Conservation (phyloP, 2,888 invertebrate genomes). For the Hemistola chrysoprasaria region DNA sequence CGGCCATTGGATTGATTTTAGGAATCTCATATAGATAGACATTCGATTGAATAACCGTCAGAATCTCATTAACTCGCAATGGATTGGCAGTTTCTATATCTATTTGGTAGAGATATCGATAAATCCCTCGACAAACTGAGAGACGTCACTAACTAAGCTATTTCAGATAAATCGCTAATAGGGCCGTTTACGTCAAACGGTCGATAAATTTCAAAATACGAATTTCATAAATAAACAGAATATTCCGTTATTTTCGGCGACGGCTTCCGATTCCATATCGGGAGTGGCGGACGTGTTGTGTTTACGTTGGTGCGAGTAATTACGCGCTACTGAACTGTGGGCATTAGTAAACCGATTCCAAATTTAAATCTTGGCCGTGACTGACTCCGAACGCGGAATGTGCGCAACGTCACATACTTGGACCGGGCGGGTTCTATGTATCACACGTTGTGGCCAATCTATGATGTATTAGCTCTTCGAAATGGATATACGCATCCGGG, state of each 20-base stretch:
- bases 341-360: slow-evolving; percentile 62
- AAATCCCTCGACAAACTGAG: neutral
- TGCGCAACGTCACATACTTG: slow-evolving; percentile 55
- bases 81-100: too few species aligned
- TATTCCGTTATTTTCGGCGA: slow-evolving; percentile 42
- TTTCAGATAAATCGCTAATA: slow-evolving; percentile 6
- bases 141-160: neutral
- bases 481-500: slow-evolving; percentile 31
- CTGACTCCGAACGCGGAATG: slow-evolving; percentile 56
- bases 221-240: slow-evolving; percentile 12
- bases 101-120: too few species aligned
- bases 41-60: too few species aligned
- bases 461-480: slow-evolving; percentile 47
- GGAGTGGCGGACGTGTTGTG: slow-evolving; percentile 39
- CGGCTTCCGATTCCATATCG: slow-evolving; percentile 54
- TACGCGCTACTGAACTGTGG: slow-evolving; percentile 41
- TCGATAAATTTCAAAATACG: slow-evolving; percentile 14
- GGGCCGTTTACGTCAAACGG: slow-evolving; percentile 14
- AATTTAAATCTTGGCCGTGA: slow-evolving; percentile 70
- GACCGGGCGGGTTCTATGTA: slow-evolving; percentile 30
- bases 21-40: too few species aligned
- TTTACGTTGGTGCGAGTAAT: slow-evolving; percentile 51
- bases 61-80: too few species aligned
- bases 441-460: slow-evolving; percentile 28
- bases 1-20: too few species aligned